These are phyloP conservation scores for Podotricha telesiphe DNA, from an alignment of 2,888 invertebrate genomes.

Conservation along the genomic window DNA sequence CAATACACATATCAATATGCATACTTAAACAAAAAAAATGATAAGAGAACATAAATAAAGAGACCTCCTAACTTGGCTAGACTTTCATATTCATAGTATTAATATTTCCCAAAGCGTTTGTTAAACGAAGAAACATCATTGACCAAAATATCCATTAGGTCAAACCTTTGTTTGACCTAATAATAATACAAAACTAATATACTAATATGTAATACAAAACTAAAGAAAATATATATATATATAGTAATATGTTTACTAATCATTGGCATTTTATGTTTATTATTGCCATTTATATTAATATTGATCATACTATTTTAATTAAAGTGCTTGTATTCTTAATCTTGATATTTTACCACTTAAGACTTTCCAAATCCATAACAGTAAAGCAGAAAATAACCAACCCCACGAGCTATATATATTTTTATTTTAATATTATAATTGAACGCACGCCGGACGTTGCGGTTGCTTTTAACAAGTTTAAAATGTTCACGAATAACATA, in stretches of 20 bases:
- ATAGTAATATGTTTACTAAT: too few species aligned
- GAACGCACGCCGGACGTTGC: neutral
- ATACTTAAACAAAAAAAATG: neutral
- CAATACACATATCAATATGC: too few species aligned
- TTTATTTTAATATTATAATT: neutral
- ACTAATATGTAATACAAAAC: too few species aligned
- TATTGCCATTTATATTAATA: neutral
- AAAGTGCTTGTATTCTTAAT: too few species aligned
- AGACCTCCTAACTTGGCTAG: neutral
- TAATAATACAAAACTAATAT: too few species aligned
- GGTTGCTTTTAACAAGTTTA: slow-evolving; percentile 1
- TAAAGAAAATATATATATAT: too few species aligned
- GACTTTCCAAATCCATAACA: too few species aligned
- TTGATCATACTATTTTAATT: neutral
- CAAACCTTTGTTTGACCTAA: neutral
- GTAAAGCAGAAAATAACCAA: neutral
- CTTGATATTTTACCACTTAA: too few species aligned
- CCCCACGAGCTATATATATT: neutral
- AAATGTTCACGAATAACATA: slow-evolving; percentile 1
- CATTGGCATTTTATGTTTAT: too few species aligned
- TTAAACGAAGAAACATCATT: neutral
- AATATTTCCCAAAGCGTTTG: neutral
- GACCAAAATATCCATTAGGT: neutral
- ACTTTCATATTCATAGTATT: neutral
- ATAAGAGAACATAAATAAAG: neutral